Base-by-base conservation (phyloP, 2,888 invertebrate species). In the Parnassius glacialis region DNA sequence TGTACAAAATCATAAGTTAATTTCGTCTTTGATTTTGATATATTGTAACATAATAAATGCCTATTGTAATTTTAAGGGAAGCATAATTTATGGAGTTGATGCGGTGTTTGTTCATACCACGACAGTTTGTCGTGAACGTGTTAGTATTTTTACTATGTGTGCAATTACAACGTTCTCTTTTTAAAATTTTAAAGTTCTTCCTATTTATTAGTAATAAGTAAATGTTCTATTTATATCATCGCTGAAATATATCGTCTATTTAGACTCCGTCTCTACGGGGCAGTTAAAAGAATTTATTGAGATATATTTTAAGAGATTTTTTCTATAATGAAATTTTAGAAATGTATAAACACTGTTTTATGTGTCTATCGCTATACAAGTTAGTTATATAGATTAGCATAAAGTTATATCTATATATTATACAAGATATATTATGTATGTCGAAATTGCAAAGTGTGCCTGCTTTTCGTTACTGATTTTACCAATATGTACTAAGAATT, bases 301-400 rank as follows among this genome's bases (percentile, higher is more conserved):
- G 84, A 88, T 89, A 88, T 90, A 90, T 90, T 91, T 90, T 91
- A 90, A 85, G 89, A 91, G 85, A 90, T 87, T 85, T 90, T 88
- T 90, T 87, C 81, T 83, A 63, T 59, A 83, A 85, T 77, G 71
- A 82, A 80, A 81, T 85, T 86, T 85, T 85, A 85, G 81, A 82
- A 79, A 83, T 80, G 77, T 74, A 74, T 73, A 79, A 83, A 84
- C 79, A 87, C 81, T 78, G 81, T 85, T 86, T 85, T 86, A 87
- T 79, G 80, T 87, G 85, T 88, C 81, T 87, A 83, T 85, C 79
- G 83, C 82, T 85, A 79, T 83, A 84, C 81, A 79, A 84, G 77
- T 81, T 80, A 85, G 76, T 80, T 82, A 71, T 84, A 75, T 84
- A 84, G 78, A 74, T 76, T 76, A 79, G 75, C 65, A 73, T 77